phyloP scores from a whole-genome alignment of 2,797 vertebrate genomes.

The Anableps anableps region DNA sequence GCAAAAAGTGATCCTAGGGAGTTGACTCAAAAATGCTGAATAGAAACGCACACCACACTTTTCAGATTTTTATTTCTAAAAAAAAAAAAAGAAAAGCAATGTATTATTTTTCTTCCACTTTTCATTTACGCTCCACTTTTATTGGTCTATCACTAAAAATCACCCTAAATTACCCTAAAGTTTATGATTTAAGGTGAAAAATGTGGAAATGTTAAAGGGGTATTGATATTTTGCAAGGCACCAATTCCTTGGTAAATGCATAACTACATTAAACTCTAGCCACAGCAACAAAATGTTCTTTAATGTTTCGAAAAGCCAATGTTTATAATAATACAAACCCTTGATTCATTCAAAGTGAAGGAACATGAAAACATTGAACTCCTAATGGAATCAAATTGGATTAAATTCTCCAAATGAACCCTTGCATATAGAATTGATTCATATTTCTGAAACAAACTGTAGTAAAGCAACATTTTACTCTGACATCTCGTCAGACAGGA shows the following conservation, averaged over 20 bases:
- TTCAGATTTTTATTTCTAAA: neutral
- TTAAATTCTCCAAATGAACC: neutral
- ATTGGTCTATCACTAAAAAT: neutral
- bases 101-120: neutral
- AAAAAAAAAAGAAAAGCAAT: neutral
- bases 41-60: neutral
- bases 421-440: neutral
- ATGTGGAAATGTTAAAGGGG: neutral
- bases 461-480: slow-evolving; percentile 3
- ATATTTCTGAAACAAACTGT: neutral
- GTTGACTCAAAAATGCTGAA: neutral
- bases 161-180: neutral
- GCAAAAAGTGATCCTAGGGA: neutral
- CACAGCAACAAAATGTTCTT: neutral
- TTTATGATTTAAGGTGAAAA: neutral
- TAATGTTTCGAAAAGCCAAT: neutral
- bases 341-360: neutral
- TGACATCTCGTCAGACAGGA: neutral
- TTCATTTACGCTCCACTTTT: neutral
- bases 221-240: neutral
- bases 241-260: neutral
- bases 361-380: neutral
- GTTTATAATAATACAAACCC: neutral
- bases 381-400: neutral
- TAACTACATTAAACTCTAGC: neutral